These are phyloP conservation scores for Pangasius larnaudii DNA, from an alignment of 2,797 vertebrate species.

Conservation along the genomic window DNA sequence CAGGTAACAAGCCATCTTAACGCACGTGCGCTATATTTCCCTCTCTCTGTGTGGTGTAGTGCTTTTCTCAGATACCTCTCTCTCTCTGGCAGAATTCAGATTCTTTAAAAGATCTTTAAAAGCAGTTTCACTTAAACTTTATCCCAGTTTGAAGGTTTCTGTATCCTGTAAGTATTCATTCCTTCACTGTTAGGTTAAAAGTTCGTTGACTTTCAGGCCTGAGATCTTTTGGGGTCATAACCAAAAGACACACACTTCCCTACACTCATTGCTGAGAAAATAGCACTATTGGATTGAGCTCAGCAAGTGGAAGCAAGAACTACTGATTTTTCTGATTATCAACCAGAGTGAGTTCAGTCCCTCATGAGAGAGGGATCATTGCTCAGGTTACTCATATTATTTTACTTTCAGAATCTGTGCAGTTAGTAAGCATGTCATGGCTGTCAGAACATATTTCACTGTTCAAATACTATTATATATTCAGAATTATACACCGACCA, in stretches of 20 bases:
- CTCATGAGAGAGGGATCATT: neutral
- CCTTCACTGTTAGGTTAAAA: neutral
- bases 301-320: neutral
- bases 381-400: neutral
- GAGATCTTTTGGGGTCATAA: neutral
- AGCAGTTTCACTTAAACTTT: neutral
- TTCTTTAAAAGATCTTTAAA: neutral
- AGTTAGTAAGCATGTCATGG: neutral
- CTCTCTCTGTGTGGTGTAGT: neutral
- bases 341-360: neutral
- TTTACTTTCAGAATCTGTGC: neutral
- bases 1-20: slow-evolving; percentile 79
- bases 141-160: neutral
- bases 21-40: neutral
- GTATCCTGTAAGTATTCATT: neutral
- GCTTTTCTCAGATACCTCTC: neutral
- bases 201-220: slow-evolving; percentile 1
- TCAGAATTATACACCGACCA: neutral
- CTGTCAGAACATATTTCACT: neutral
- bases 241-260: neutral
- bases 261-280: neutral
- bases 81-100: neutral
- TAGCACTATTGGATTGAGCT: neutral
- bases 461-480: neutral
- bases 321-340: neutral